Base-by-base conservation (phyloP, 2,113 vertebrate genomes). In the Gorsachius goisagi region DNA sequence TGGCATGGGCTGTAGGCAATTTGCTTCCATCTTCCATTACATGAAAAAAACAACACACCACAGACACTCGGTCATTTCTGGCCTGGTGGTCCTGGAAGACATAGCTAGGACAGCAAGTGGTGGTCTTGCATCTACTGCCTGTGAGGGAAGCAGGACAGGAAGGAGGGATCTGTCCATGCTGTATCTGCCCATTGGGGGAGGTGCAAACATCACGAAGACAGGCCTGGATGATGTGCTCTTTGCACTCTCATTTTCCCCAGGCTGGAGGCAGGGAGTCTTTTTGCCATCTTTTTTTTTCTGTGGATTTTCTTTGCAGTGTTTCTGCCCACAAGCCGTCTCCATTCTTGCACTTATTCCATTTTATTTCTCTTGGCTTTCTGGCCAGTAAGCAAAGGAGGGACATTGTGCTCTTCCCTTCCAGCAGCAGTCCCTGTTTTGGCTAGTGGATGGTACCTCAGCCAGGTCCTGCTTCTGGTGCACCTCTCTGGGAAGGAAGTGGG, bases 21-120 rank as follows among this genome's bases (percentile, higher is more conserved):
- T 15, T 2, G 0, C 15, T 41, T 41, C n/a, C 33, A 8, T 37
- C 12, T 4, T 26, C 9, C 0, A 0, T 49, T 15, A 3, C 1
- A 0, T 23, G 20, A n/a, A 15, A 47, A 35, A 87, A 73, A 1
- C 14, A 17, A 9, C 24, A 17, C 1, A 0, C 12, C 22, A 4
- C 7, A 27, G 58, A 2, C 33, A 7, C 1, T 4, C 19, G 24
- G 5, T 8, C 2, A 3, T 12, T 45, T 47, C 37, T n/a, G 52
- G 15, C 5, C 5, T 14, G 74, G 4, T 22, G 56, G 47, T 27
- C 22, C 52, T 66, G 78, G 41, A 28, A 62, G 35, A 47, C 39
- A 32, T 8, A 33, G 2, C 27, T 5, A 14, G 53, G 44, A 20
- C 55, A 26, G 72, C 12, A 47, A 20, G 28, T 1, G 37, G 5